phyloP scores from a whole-genome alignment of 2,797 vertebrate species.

The Characodon lateralis region DNA sequence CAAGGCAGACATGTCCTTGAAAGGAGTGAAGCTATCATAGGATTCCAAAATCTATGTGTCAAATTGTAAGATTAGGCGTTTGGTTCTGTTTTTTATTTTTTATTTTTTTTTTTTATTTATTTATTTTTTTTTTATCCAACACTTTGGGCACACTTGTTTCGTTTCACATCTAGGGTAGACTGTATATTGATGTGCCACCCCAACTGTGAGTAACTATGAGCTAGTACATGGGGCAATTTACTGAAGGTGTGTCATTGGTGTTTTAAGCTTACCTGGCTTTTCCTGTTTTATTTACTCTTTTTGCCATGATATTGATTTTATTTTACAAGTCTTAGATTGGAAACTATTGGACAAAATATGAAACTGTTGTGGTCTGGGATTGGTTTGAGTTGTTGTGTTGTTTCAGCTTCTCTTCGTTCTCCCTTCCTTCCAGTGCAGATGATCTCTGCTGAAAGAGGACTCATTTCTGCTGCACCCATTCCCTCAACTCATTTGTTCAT shows the following conservation, averaged over 20 bases:
- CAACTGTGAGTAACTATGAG: not conserved
- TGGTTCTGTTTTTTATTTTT: not conserved
- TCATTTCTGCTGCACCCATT: not conserved
- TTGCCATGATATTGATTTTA: not conserved
- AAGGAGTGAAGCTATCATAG: not conserved
- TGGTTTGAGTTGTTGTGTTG: not conserved
- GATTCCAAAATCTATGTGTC: not conserved
- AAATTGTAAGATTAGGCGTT: not conserved
- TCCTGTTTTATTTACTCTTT: not conserved
- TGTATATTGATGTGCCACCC: not conserved
- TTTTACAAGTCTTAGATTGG: not conserved
- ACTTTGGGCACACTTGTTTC: not conserved
- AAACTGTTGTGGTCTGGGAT: not conserved
- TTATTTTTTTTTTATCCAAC: not conserved
- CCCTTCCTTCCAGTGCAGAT: not conserved
- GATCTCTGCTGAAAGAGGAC: not conserved
- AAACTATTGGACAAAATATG: not conserved
- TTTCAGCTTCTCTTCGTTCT: not conserved
- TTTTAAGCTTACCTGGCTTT: not conserved
- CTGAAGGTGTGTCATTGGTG: not conserved
- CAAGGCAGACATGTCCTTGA: not conserved
- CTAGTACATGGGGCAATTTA: not conserved
- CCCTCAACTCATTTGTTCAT: not conserved
- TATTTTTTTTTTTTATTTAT: not conserved
- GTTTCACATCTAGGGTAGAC: not conserved